phyloP scores from a whole-genome alignment of 2,888 invertebrate species.

The Patella pellucida region DNA sequence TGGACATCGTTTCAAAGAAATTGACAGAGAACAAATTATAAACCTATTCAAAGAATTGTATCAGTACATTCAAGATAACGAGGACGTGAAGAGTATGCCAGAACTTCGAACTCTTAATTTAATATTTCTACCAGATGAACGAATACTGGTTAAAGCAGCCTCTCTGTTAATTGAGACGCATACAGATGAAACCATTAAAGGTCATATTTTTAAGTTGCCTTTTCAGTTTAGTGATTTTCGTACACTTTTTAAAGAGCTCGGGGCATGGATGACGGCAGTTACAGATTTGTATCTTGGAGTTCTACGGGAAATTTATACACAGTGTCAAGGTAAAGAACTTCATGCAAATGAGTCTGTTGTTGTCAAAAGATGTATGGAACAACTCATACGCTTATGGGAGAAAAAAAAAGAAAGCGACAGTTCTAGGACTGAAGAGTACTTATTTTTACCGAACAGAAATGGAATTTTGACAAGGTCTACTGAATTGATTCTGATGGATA shows the following conservation, averaged over 20 bases:
- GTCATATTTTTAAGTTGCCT: background rate
- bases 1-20: no score
- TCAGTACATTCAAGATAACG: background rate
- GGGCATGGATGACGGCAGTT: background rate
- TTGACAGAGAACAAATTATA: no score
- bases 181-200: background rate
- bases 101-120: no score
- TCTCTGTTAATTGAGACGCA: background rate
- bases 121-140: background rate
- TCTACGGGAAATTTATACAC: background rate
- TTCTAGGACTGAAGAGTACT: no score
- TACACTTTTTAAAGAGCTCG: background rate
- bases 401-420: no score
- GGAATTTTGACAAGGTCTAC: no score
- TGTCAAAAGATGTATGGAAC: slow-evolving; percentile 33
- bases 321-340: slow-evolving; percentile 18
- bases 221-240: background rate
- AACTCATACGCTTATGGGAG: slow-evolving; percentile 18
- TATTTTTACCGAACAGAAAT: no score
- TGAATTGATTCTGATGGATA: no score
- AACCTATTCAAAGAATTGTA: background rate
- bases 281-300: background rate
- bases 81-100: background rate
- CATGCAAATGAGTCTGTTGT: slow-evolving; percentile 38
- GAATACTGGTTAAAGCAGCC: background rate